Base-by-base conservation (phyloP, 1,140 invertebrate species). In the Chrysomallon squamiferum region DNA sequence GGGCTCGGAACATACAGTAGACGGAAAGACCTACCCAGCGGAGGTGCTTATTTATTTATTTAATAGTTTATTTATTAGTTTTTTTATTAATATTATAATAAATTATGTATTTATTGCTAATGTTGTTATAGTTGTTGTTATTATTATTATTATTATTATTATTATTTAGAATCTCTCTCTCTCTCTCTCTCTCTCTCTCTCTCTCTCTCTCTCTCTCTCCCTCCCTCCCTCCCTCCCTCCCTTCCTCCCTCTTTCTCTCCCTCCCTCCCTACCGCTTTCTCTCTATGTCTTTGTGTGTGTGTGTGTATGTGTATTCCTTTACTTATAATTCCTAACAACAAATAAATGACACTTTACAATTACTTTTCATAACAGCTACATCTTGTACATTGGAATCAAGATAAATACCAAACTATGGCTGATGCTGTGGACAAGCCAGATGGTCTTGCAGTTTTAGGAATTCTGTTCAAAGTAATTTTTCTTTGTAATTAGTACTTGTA, bases 1-100 rank as follows among this genome's bases (percentile, higher is more conserved):
- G 0, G 87, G 87, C 6, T 85, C 84, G 0, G 86, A 88, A 62
- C 54, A 88, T 83, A 27, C 87, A 85, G 66, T 98, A 2, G 92
- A 97, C 80, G 95, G 95, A 3, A 88, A 92, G 68, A 87, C 90
- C 25, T 98, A 92, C 84, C 91, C 95, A 9, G 94, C 92, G 29
- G 96, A 98, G 88, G 92, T 94, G 84, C 84, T 63, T 15, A 15
- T 38, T 38, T 38, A 38, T 38, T 7, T 38, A 38, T 15, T 15
- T 38, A 5, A 15, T 7, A 7, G 15, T 38, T 15, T 5, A 38
- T 38, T 15, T 15, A 15, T 38, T 15, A 38, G n/a, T n/a, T n/a
- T n/a, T n/a, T n/a, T n/a, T n/a, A n/a, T n/a, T n/a, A n/a, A n/a
- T n/a, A n/a, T n/a, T n/a, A n/a, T n/a, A n/a, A n/a, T n/a, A n/a